These are phyloP conservation scores for Garra rufa DNA, from an alignment of 2,113 vertebrate species.

Conservation along the genomic window DNA sequence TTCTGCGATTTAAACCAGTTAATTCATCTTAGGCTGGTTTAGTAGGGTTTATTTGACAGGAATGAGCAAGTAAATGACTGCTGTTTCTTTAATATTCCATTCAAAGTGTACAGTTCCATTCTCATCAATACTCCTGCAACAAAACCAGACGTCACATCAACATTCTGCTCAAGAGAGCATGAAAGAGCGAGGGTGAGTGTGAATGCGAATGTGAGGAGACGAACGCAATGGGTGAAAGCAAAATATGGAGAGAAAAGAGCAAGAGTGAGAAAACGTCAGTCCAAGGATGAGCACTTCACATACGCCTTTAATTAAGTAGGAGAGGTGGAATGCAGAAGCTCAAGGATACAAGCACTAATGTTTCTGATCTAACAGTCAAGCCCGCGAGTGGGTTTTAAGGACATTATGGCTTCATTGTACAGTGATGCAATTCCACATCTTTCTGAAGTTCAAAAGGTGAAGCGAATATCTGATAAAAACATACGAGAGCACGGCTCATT, in stretches of 20 bases:
- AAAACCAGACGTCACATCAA: constrained; percentile 10
- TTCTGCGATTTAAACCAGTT: not conserved
- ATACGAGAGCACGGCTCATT: not conserved
- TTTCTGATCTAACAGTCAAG: not conserved
- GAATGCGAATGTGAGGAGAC: not conserved
- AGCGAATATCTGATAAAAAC: constrained; percentile 19
- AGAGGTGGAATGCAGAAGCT: constrained; percentile 13
- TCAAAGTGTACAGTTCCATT: not conserved
- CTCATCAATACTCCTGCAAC: constrained; percentile 28
- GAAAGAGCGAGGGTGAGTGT: not conserved
- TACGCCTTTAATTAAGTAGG: constrained; percentile 20
- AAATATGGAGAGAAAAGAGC: constrained; percentile 8
- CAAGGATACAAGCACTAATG: not conserved
- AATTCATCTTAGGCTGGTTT: not conserved
- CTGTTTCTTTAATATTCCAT: not conserved
- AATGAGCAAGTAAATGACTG: not conserved
- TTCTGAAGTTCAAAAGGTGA: constrained; percentile 12
- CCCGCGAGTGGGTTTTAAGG: constrained; percentile 1
- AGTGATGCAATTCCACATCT: constrained; percentile 3
- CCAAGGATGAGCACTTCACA: constrained; percentile 21
- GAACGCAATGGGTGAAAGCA: not conserved
- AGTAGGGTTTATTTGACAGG: not conserved
- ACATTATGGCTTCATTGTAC: not conserved
- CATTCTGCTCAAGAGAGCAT: constrained; percentile 25
- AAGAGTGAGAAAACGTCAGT: not conserved